Percentiles rank a stretch among this genome's conserved stretches.
Conservation (phyloP, 2,888 invertebrate species). For the Nudaria mundana region DNA sequence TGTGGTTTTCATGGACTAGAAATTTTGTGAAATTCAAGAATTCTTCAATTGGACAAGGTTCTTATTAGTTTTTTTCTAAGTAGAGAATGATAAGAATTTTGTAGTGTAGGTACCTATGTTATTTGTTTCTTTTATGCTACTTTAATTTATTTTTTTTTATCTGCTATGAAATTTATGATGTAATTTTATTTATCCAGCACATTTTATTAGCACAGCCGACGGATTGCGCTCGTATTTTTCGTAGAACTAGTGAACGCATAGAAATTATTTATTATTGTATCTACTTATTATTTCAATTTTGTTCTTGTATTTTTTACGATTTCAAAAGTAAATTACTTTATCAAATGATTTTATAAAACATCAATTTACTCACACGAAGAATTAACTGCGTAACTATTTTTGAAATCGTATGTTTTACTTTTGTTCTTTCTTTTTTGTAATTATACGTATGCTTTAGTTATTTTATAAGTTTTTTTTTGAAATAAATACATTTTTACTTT, state of each 20-base stretch:
- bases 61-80: conserved; percentile 29
- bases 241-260: conserved; percentile 2
- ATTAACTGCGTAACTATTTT: background rate
- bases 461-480: conserved; percentile 15
- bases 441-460: conserved; percentile 1
- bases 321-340: background rate
- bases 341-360: too few species aligned
- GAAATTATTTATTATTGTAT: background rate
- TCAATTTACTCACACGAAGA: background rate
- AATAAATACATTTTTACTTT: conserved; percentile 23
- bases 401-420: background rate
- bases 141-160: background rate
- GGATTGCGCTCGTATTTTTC: conserved; percentile 1
- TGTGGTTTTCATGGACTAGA: conserved; percentile 48
- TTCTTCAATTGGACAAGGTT: conserved; percentile 59
- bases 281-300: background rate
- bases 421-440: background rate
- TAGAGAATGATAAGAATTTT: conserved; percentile 14
- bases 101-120: conserved; percentile 12
- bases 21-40: conserved; percentile 49
- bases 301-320: background rate
- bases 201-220: conserved; percentile 4
- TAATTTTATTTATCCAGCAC: conserved; percentile 1
- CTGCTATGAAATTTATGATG: background rate
- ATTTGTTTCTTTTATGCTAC: conserved; percentile 6